Conservation (phyloP, 1,140 invertebrate species). For the Drosophila mauritiana region DNA sequence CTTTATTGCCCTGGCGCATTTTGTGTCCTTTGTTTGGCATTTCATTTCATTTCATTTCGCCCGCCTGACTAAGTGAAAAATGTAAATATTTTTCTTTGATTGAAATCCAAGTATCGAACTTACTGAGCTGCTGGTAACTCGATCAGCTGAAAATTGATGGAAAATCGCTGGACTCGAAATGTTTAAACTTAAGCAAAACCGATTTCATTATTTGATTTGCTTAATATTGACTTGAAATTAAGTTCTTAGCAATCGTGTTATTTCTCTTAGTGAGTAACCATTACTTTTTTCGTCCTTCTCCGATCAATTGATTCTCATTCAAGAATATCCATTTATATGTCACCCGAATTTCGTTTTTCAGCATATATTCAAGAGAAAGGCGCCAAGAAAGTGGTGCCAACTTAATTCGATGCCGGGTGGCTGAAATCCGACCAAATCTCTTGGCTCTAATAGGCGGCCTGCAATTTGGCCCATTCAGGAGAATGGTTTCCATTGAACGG, state of each 20-base stretch:
- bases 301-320: background rate
- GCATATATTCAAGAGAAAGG: background rate
- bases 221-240: background rate
- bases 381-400: constrained; percentile 11
- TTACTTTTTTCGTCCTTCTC: background rate
- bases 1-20: constrained; percentile 24
- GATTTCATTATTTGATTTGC: background rate
- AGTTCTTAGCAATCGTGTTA: background rate
- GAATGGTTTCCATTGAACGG: constrained; percentile 32
- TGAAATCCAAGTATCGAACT: constrained; percentile 59
- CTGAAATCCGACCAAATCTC: constrained; percentile 42
- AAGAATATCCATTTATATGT: background rate
- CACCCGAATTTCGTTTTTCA: background rate
- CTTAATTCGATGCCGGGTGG: constrained; percentile 39
- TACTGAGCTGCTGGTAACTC: constrained; percentile 29
- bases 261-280: background rate
- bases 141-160: constrained; percentile 39
- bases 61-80: constrained; percentile 42
- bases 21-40: constrained; percentile 45
- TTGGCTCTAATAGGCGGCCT: constrained; percentile 33
- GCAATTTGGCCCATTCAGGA: constrained; percentile 58
- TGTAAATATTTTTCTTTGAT: constrained; percentile 70
- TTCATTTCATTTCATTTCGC: constrained; percentile 39
- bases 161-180: background rate
- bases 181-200: background rate